Percentiles rank a stretch among this genome's conserved stretches.
Evolutionary conservation across 1,140 invertebrate species (phyloP).

Genomic region (Arion vulgaris): DNA sequence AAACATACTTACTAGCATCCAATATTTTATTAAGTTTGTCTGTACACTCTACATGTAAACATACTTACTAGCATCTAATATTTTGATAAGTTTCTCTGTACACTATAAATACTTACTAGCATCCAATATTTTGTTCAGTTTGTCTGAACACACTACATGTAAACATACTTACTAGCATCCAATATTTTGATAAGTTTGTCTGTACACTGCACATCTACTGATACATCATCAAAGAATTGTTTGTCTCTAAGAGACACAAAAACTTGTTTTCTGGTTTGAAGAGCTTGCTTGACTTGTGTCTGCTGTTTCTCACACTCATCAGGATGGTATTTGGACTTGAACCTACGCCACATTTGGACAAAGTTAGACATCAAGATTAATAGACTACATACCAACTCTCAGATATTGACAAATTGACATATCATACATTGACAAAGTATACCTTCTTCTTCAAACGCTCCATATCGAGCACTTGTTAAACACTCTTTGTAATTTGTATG

Average conservation of each 20-base stretch:
- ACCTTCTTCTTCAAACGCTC: no score
- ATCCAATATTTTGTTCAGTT: no score
- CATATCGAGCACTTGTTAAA: no score
- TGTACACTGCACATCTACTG: conserved; percentile 89
- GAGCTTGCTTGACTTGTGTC: conserved; percentile 86
- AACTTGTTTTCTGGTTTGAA: conserved; percentile 91
- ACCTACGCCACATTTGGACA: conserved; percentile 79
- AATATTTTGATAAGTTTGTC: conserved; percentile 90
- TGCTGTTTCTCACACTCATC: conserved; percentile 93
- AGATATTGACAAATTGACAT: neutral
- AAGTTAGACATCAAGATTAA: neutral
- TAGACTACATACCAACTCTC: neutral
- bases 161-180: conserved; percentile 81
- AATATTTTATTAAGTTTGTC: no score
- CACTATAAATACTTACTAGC: conserved; percentile 75
- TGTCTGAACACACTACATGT: no score
- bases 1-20: no score
- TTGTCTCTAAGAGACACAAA: conserved; percentile 89
- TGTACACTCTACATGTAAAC: no score
- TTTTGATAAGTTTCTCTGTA: no score
- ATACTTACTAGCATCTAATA: no score
- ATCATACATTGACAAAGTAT: neutral
- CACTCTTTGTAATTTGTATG: no score
- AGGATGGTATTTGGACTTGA: conserved; percentile 98
- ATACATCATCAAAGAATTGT: conserved; percentile 83